phyloP scores from a whole-genome alignment of 2,797 vertebrate genomes.

The Danio jaintianensis region DNA sequence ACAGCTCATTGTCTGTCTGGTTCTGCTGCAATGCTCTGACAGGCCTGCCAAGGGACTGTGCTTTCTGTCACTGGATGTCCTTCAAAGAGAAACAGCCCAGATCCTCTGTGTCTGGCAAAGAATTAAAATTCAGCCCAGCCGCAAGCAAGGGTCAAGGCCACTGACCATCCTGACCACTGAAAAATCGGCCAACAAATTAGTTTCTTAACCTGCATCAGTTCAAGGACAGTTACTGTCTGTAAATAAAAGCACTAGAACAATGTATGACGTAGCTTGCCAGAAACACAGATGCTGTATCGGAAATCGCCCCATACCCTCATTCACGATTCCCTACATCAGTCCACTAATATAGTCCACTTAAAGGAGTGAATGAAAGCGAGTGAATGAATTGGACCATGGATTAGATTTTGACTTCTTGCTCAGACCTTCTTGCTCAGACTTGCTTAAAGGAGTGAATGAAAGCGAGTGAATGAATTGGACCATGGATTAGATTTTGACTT shows the following conservation, averaged over 20 bases:
- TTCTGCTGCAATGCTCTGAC: conserved; percentile 54
- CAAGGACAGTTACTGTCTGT: conserved; percentile 69
- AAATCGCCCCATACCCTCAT: too few species aligned
- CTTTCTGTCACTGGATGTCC: conserved; percentile 64
- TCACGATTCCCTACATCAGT: too few species aligned
- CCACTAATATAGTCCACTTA: too few species aligned
- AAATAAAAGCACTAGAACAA: conserved; percentile 22
- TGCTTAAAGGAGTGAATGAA: too few species aligned
- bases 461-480: too few species aligned
- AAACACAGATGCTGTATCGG: background rate
- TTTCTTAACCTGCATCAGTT: conserved; percentile 70
- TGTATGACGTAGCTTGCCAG: background rate
- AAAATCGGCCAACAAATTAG: conserved; percentile 75
- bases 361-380: too few species aligned
- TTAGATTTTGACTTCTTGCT: too few species aligned
- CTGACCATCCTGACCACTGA: conserved; percentile 61
- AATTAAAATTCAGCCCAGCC: conserved; percentile 73
- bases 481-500: too few species aligned
- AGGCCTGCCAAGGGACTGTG: conserved; percentile 55
- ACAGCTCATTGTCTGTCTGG: conserved; percentile 56
- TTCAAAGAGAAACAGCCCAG: conserved; percentile 63
- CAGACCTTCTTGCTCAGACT: too few species aligned
- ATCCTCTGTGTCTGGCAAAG: conserved; percentile 53
- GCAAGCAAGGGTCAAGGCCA: conserved; percentile 59
- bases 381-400: too few species aligned